A percentile compares a stretch with the other conserved stretches of the same genome.
phyloP scores from a whole-genome alignment of 2,888 invertebrate genomes.

The Seira ritae region DNA sequence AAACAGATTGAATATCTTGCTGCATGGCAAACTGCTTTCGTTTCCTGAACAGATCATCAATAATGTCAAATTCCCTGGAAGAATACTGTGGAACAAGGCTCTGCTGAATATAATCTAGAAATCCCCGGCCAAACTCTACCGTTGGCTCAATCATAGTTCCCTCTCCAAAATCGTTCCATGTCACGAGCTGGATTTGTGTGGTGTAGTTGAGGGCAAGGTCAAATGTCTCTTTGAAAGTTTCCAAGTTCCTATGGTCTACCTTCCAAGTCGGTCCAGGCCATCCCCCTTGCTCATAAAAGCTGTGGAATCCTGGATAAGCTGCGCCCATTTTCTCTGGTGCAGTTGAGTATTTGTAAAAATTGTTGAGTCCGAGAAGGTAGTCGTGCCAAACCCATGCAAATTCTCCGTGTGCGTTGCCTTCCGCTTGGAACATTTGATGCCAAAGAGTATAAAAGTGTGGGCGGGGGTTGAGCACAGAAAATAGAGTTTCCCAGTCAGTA shows the following conservation, averaged over 20 bases:
- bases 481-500: slow-evolving; percentile 65
- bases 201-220: slow-evolving; percentile 56
- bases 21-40: slow-evolving; percentile 30
- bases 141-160: slow-evolving; percentile 71
- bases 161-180: slow-evolving; percentile 72
- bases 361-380: slow-evolving; percentile 64
- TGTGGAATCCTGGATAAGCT: slow-evolving; percentile 70
- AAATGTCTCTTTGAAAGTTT: slow-evolving; percentile 64
- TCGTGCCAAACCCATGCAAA: slow-evolving; percentile 69
- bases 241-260: slow-evolving; percentile 53
- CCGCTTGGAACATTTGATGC: slow-evolving; percentile 48
- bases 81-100: slow-evolving; percentile 46
- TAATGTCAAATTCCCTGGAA: slow-evolving; percentile 55
- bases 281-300: slow-evolving; percentile 62
- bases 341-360: slow-evolving; percentile 65
- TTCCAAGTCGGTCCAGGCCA: slow-evolving; percentile 66
- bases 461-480: slow-evolving; percentile 57
- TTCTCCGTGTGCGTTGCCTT: slow-evolving; percentile 62
- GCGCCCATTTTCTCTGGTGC: slow-evolving; percentile 63
- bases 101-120: slow-evolving; percentile 65
- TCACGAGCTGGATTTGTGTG: slow-evolving; percentile 66
- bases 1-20: neutral
- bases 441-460: slow-evolving; percentile 68
- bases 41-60: slow-evolving; percentile 59
- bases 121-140: slow-evolving; percentile 68